Conservation (phyloP, 2,888 invertebrate species). For the Pyrochroa serraticornis region DNA sequence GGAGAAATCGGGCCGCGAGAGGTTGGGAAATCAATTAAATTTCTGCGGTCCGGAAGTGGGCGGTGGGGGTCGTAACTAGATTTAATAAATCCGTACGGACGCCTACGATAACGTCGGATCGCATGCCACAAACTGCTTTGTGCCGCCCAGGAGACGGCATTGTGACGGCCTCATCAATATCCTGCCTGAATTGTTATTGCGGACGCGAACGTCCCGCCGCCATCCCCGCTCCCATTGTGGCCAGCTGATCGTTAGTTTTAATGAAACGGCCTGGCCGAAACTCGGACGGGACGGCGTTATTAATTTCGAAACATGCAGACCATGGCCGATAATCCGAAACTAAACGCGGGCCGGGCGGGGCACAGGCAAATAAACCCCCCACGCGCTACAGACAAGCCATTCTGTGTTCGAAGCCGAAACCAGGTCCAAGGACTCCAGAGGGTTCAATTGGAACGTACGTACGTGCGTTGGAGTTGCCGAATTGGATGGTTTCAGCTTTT, state of each 20-base stretch:
- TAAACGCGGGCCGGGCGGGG: too few relatives aligned
- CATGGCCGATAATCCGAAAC: too few relatives aligned
- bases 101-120: slow-evolving; percentile 30
- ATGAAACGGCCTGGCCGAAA: slow-evolving; percentile 10
- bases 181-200: slow-evolving; percentile 31
- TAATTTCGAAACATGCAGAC: too few relatives aligned
- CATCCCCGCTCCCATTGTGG: slow-evolving; percentile 13
- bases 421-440: too few relatives aligned
- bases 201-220: slow-evolving; percentile 21
- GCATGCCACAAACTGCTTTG: slow-evolving; percentile 32
- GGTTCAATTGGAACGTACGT: too few relatives aligned
- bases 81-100: slow-evolving; percentile 32
- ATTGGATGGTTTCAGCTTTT: too few relatives aligned
- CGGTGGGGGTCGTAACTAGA: slow-evolving; percentile 26
- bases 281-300: too few relatives aligned
- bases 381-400: too few relatives aligned
- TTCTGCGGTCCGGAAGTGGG: slow-evolving; percentile 20
- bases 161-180: slow-evolving; percentile 35
- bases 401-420: too few relatives aligned
- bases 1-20: slow-evolving; percentile 13
- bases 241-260: slow-evolving; percentile 20
- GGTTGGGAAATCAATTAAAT: slow-evolving; percentile 32
- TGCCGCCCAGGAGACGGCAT: slow-evolving; percentile 32
- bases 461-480: too few relatives aligned
- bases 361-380: too few relatives aligned